phyloP scores from a whole-genome alignment of 2,888 invertebrate species.

The Zele albiditarsus region DNA sequence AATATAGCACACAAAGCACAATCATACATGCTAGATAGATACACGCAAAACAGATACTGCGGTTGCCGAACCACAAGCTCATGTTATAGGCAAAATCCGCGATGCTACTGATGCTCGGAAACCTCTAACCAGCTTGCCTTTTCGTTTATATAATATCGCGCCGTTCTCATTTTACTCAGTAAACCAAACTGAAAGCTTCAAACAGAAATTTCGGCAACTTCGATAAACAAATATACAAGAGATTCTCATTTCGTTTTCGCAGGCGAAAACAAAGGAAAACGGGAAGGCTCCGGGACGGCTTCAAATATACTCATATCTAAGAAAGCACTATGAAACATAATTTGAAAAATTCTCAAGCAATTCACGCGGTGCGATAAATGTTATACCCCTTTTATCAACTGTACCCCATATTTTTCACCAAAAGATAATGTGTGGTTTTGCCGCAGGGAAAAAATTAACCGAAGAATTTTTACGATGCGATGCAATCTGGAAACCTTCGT shows the following conservation, averaged over 20 bases:
- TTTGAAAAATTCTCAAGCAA: conserved; percentile 1
- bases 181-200: conserved; percentile 33
- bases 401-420: not conserved
- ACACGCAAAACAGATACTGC: conserved; percentile 66
- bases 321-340: conserved; percentile 21
- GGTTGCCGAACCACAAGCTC: conserved; percentile 70
- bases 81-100: conserved; percentile 55
- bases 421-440: not conserved
- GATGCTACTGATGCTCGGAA: conserved; percentile 60
- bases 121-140: conserved; percentile 69
- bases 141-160: conserved; percentile 60
- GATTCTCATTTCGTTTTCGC: conserved; percentile 29
- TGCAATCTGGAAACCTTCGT: conserved; percentile 48
- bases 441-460: conserved; percentile 56
- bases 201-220: conserved; percentile 47
- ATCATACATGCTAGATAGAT: conserved; percentile 8
- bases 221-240: conserved; percentile 36
- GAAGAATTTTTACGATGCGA: conserved; percentile 63
- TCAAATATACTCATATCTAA: conserved; percentile 1
- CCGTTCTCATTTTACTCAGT: conserved; percentile 34
- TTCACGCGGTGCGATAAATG: not conserved
- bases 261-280: not conserved
- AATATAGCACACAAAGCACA: not conserved
- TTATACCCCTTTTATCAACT: conserved; percentile 14
- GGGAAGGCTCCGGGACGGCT: not conserved